These are phyloP conservation scores for Coreius guichenoti DNA, from an alignment of 2,797 vertebrate genomes.

Conservation along the genomic window DNA sequence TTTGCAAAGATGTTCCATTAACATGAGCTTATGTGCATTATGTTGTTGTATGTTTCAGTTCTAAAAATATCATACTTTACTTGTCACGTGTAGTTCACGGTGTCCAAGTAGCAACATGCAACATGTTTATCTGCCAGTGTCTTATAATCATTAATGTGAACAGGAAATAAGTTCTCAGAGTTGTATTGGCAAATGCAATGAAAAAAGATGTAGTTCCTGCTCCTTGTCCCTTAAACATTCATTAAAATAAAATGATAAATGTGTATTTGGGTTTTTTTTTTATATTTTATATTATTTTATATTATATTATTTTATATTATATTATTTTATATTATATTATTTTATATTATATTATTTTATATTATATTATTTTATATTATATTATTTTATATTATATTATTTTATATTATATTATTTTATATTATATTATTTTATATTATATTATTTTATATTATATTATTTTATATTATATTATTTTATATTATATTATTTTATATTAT, in stretches of 20 bases:
- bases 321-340: no score
- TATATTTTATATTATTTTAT: no score
- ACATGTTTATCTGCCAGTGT: constrained; percentile 14
- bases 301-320: no score
- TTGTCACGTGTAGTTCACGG: not conserved
- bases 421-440: no score
- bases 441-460: no score
- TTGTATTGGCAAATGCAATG: constrained; percentile 10
- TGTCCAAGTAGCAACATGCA: not conserved
- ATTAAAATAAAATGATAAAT: not conserved
- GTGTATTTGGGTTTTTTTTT: not conserved
- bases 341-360: no score
- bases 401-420: no score
- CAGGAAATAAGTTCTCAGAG: constrained; percentile 50
- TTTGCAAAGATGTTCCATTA: not conserved
- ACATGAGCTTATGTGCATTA: not conserved
- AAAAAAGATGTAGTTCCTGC: not conserved
- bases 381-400: no score
- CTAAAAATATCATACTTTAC: not conserved
- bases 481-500: no score
- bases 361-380: no score
- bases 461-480: no score
- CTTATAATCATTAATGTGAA: constrained; percentile 43
- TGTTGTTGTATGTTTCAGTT: not conserved
- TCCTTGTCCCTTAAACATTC: not conserved